Percentiles rank a stretch among this genome's conserved stretches.
These are phyloP conservation scores for Myripristis murdjan DNA, from an alignment of 2,797 vertebrate genomes.

Conservation along the genomic window DNA sequence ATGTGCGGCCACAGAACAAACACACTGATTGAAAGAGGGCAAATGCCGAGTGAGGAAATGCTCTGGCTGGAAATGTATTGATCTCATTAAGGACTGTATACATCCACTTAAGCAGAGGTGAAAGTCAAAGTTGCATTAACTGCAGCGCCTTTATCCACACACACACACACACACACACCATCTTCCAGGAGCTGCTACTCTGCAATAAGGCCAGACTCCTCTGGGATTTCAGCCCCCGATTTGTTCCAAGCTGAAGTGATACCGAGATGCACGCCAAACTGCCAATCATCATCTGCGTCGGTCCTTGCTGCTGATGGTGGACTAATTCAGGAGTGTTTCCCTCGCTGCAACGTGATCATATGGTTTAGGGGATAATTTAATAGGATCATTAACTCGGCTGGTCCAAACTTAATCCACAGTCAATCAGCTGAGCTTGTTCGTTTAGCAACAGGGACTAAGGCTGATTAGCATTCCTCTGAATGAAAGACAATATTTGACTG, in stretches of 20 bases:
- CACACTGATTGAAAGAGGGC: no score
- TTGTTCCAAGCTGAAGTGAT: background rate
- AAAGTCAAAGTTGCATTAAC: no score
- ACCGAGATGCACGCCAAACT: background rate
- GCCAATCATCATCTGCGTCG: background rate
- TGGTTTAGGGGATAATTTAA: background rate
- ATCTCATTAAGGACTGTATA: no score
- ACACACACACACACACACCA: no score
- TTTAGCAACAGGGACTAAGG: background rate
- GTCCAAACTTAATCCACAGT: background rate
- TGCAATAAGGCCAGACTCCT: background rate
- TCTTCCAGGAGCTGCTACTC: background rate
- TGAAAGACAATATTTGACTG: slow-evolving; percentile 7
- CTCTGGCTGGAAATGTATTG: no score
- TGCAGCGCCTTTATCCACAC: no score
- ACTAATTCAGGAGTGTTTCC: background rate
- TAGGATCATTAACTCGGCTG: slow-evolving; percentile 7
- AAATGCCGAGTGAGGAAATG: no score
- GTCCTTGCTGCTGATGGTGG: background rate
- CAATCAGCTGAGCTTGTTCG: background rate
- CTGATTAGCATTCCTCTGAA: slow-evolving; percentile 12
- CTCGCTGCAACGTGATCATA: background rate
- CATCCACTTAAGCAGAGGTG: no score
- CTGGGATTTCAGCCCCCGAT: background rate
- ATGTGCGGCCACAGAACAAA: no score